Conservation (phyloP, 2,113 vertebrate species). For the Setophaga petechia region DNA sequence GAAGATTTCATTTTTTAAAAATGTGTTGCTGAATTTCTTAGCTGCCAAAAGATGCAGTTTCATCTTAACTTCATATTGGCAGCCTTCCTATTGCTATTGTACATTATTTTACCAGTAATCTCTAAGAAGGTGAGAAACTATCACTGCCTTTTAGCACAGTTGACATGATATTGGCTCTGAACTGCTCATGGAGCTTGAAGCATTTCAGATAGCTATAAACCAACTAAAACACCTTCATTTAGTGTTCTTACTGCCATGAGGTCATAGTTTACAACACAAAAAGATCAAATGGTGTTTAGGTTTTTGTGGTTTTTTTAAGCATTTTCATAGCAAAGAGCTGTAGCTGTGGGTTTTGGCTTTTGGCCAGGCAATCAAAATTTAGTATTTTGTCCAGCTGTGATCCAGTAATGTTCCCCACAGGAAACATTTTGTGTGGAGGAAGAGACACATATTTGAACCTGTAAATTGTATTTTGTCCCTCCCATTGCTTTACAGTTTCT, state of each 20-base stretch:
- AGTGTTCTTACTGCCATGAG: conserved; percentile 66
- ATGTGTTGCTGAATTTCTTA: conserved; percentile 32
- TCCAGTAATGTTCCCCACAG: conserved; percentile 70
- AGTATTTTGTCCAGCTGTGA: conserved; percentile 75
- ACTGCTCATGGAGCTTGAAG: conserved; percentile 49
- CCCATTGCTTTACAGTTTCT: conserved; percentile 5
- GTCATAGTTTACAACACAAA: conserved; percentile 62
- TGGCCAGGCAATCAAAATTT: conserved; percentile 68
- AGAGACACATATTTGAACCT: conserved; percentile 61
- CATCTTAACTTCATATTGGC: conserved; percentile 52
- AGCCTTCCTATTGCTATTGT: conserved; percentile 42
- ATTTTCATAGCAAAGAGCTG: conserved; percentile 60
- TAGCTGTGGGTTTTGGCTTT: conserved; percentile 70
- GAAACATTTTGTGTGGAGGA: conserved; percentile 59
- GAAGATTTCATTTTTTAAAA: not conserved
- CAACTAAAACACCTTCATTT: conserved; percentile 73
- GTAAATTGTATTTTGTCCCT: conserved; percentile 42
- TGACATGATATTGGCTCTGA: conserved; percentile 65
- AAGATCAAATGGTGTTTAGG: conserved; percentile 68
- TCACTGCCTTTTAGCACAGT: conserved; percentile 66
- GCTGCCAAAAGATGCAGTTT: conserved; percentile 61
- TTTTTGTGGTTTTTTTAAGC: not conserved
- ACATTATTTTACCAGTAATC: conserved; percentile 67
- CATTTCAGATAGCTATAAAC: conserved; percentile 70
- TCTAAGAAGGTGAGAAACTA: conserved; percentile 75